These are phyloP conservation scores for Drosophila monieri DNA, from an alignment of 2,888 invertebrate genomes.

Conservation along the genomic window DNA sequence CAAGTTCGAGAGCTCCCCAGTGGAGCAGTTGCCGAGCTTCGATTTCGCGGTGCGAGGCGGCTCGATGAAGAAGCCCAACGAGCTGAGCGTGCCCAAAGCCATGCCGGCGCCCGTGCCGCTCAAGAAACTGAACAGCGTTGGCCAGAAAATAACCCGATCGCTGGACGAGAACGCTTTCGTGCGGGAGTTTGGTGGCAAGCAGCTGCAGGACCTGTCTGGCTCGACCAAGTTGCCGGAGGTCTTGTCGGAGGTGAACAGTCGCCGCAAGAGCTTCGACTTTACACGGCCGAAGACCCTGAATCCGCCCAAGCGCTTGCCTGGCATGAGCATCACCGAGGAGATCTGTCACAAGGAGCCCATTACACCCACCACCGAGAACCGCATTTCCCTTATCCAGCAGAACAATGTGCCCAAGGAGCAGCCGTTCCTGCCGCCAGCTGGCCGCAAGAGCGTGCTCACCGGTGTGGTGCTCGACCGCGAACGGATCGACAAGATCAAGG, in stretches of 20 bases:
- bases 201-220: conserved; percentile 75
- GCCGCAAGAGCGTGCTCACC: conserved; percentile 84
- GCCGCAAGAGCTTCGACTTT: conserved; percentile 87
- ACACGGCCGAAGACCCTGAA: conserved; percentile 86
- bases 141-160: conserved; percentile 87
- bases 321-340: conserved; percentile 82
- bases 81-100: conserved; percentile 54
- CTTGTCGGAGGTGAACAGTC: conserved; percentile 71
- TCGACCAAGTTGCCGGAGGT: conserved; percentile 73
- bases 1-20: conserved; percentile 87
- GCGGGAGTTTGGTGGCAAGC: conserved; percentile 86
- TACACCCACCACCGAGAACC: conserved; percentile 87
- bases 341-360: conserved; percentile 79
- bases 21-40: conserved; percentile 86
- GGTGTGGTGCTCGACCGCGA: conserved; percentile 89
- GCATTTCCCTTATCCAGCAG: conserved; percentile 87
- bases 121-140: conserved; percentile 85
- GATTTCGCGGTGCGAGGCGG: conserved; percentile 83
- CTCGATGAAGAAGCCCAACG: conserved; percentile 69
- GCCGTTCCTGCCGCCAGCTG: conserved; percentile 50
- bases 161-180: conserved; percentile 90
- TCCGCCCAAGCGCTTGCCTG: conserved; percentile 85
- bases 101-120: conserved; percentile 54
- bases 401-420: conserved; percentile 82
- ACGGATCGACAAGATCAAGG: conserved; percentile 95